These are phyloP conservation scores for Samia ricini DNA, from an alignment of 1,140 invertebrate species.

Conservation along the genomic window DNA sequence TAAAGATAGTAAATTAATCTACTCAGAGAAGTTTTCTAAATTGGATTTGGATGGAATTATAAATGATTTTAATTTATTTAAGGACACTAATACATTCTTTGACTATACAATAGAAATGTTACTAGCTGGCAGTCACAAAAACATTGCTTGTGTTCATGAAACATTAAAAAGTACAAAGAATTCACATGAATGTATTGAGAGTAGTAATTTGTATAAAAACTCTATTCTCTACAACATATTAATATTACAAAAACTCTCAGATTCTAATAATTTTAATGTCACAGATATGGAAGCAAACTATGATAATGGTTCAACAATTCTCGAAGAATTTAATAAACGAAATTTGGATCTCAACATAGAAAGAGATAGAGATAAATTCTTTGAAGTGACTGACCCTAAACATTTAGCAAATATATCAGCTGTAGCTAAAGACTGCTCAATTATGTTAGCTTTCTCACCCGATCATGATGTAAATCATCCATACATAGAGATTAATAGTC, in stretches of 20 bases:
- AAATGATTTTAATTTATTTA: conserved; percentile 30
- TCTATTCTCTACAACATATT: conserved; percentile 57
- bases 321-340: conserved; percentile 31
- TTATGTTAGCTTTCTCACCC: conserved; percentile 68
- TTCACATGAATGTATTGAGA: conserved; percentile 32
- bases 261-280: conserved; percentile 24
- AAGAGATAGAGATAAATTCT: conserved; percentile 37
- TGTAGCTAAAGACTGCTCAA: conserved; percentile 69
- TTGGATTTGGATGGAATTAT: conserved; percentile 39
- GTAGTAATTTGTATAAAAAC: conserved; percentile 26
- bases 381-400: conserved; percentile 27
- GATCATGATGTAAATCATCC: conserved; percentile 26
- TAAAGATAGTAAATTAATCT: conserved; percentile 79
- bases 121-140: conserved; percentile 26
- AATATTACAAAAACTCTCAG: conserved; percentile 53
- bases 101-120: conserved; percentile 54
- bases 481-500: conserved; percentile 30
- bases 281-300: conserved; percentile 10
- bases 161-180: neutral
- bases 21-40: conserved; percentile 67
- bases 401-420: conserved; percentile 60
- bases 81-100: conserved; percentile 42
- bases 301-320: conserved; percentile 41
- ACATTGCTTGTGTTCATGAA: conserved; percentile 14
- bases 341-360: conserved; percentile 36